Evolutionary conservation across 30 jellyfish, hydroid and myxozoan species (phyloP), one percentile per base, ranked within the genome.

Genomic region (Haliclystus octoradiatus): DNA sequence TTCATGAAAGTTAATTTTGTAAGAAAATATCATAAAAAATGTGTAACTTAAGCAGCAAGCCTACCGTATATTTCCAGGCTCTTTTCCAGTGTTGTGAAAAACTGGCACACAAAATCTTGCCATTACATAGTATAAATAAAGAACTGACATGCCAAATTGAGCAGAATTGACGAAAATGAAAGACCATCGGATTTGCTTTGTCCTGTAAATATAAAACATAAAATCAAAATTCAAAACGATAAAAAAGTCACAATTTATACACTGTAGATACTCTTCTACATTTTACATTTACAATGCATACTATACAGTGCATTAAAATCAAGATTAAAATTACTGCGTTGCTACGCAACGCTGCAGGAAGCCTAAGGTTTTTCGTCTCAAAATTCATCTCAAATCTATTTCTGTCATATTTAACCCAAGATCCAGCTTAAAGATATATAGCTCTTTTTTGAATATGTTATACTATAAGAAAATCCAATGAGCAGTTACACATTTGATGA

Each of bases 101-200:
- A 74, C 78, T 9, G 95, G 95, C 2, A 74, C 93, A 50, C 93
- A 77, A 62, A 84, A 84, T 35, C 93, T 65, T 27, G 95, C 93
- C 34, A 84, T 72, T 19, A 84, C 62, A 70, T 68, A 84, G 66
- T 84, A 84, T 4, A 85, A 68, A 77, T 77, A 84, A 66, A 77
- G 70, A 2, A 84, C 88, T 46, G 92, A 84, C 26, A 80, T 85
- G 15, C 76, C 60, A 31, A 84, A 85, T 65, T 84, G 95, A 0
- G 68, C 50, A n/a, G 71, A 84, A 30, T 84, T 84, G n/a, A n/a
- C n/a, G n/a, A 84, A 88, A 31, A 84, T 93, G 61, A 70, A 84
- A 28, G 73, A 76, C 95, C 95, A 84, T 22, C 95, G 93, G 33
- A 84, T 78, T 3, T 73, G 34, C 1, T 88, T 84, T 14, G 95